Evolutionary conservation across 2,888 invertebrate species (phyloP).

Genomic region (Troides aeacus): DNA sequence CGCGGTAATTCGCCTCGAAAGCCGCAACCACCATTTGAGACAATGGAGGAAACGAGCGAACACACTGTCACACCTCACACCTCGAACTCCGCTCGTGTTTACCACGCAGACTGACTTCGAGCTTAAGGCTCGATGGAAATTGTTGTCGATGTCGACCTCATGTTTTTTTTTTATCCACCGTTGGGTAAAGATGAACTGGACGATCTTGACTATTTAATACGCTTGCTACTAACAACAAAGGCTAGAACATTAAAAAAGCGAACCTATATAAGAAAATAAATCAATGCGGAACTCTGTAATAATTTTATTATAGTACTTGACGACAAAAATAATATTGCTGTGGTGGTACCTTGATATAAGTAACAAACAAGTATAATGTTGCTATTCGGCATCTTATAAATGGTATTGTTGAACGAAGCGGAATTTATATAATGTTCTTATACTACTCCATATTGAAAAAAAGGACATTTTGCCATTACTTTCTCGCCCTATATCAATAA

Average conservation of each 20-base stretch:
- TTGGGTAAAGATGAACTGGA: background rate
- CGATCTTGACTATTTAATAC: background rate
- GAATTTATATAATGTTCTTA: too few relatives aligned
- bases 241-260: too few relatives aligned
- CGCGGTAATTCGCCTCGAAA: slow-evolving; percentile 61
- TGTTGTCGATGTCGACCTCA: background rate
- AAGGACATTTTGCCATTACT: too few relatives aligned
- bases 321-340: too few relatives aligned
- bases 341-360: too few relatives aligned
- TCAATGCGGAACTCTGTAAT: too few relatives aligned
- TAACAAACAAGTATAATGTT: background rate
- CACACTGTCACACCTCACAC: slow-evolving; percentile 38
- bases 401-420: too few relatives aligned
- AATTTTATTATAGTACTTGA: too few relatives aligned
- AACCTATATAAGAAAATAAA: too few relatives aligned
- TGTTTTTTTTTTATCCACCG: background rate
- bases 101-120: slow-evolving; percentile 9
- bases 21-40: slow-evolving; percentile 61
- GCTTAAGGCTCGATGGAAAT: background rate
- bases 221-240: too few relatives aligned
- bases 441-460: too few relatives aligned
- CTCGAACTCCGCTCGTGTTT: slow-evolving; percentile 6
- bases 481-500: too few relatives aligned
- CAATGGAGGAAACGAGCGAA: slow-evolving; percentile 50
- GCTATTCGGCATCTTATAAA: background rate